Conservation (phyloP, 2,113 vertebrate genomes). For the Ctenomys sociabilis region DNA sequence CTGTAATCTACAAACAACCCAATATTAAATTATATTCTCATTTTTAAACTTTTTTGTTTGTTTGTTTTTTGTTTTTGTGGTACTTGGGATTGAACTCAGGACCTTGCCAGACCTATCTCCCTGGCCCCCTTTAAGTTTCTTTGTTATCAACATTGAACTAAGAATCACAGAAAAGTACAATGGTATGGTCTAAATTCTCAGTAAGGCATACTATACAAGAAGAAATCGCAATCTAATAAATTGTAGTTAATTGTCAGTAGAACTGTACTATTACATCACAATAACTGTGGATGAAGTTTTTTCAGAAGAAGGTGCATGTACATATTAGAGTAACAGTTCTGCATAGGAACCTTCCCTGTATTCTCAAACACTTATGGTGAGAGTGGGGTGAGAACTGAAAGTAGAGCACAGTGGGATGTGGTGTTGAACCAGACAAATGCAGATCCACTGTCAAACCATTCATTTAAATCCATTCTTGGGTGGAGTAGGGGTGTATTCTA, state of each 20-base stretch:
- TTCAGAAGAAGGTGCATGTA: neutral
- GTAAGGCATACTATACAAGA: neutral
- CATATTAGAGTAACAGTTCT: neutral
- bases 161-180: slow-evolving; percentile 23
- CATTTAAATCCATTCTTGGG: neutral
- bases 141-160: slow-evolving; percentile 29
- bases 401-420: neutral
- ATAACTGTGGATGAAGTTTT: neutral
- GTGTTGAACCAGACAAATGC: neutral
- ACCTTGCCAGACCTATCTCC: too few relatives aligned
- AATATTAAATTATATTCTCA: too few relatives aligned
- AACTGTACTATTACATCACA: slow-evolving; percentile 41
- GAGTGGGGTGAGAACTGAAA: too few relatives aligned
- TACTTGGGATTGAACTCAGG: too few relatives aligned
- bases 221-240: slow-evolving; percentile 31
- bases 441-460: neutral
- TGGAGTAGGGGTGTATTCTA: neutral
- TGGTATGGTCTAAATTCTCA: neutral
- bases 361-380: too few relatives aligned
- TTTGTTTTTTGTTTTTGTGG: too few relatives aligned
- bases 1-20: too few relatives aligned
- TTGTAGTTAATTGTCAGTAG: neutral
- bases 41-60: too few relatives aligned
- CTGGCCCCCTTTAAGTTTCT: too few relatives aligned
- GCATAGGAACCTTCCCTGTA: neutral